Evolutionary conservation across 1,140 invertebrate species (phyloP), one percentile per base, ranked within the genome.

Genomic region (Drosophila athabasca): DNA sequence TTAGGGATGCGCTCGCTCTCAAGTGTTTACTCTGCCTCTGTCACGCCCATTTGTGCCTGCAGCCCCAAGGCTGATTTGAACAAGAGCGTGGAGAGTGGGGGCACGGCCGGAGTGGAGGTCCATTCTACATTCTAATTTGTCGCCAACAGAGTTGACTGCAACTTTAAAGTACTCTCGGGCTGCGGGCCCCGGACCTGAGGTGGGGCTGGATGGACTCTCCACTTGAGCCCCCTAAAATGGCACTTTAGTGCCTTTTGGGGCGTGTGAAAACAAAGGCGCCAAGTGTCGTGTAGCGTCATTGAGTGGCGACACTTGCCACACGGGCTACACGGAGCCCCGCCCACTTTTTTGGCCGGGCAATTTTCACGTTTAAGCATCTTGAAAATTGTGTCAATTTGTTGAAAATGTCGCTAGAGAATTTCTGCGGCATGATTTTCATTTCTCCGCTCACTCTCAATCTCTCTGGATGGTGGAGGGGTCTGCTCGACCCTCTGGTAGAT

Each of bases 301-400:
- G 76, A 76, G 76, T 76, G 77, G 59, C 76, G 60, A 81, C 78
- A 76, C 77, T 76, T 61, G 51, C 73, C 73, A 24, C 44, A 17
- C n/a, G 11, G 35, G 29, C 26, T 29, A 29, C 29, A 13, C 31
- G 19, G 43, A 7, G 11, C 8, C 9, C 26, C 39, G 6, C 24
- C 2, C 49, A 49, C 59, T 52, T 61, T 52, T 52, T 52, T 22
- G 61, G 31, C 75, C 24, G 35, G 44, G 72, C 75, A 72, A 79
- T 88, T 88, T 87, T 68, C 59, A 69, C 62, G 72, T 87, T 70
- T 78, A 81, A 88, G 88, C 78, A 76, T 79, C 83, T 90, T 85
- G 70, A 77, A 89, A 82, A 89, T 90, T 90, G 80, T 90, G 88
- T 90, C 88, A 90, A 90, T 90, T 90, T 90, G 88, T 76, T 90